Evolutionary conservation across 2,797 vertebrate genomes (phyloP), one percentile per base, ranked within the genome.

Genomic region (Neopelma chrysocephalum): DNA sequence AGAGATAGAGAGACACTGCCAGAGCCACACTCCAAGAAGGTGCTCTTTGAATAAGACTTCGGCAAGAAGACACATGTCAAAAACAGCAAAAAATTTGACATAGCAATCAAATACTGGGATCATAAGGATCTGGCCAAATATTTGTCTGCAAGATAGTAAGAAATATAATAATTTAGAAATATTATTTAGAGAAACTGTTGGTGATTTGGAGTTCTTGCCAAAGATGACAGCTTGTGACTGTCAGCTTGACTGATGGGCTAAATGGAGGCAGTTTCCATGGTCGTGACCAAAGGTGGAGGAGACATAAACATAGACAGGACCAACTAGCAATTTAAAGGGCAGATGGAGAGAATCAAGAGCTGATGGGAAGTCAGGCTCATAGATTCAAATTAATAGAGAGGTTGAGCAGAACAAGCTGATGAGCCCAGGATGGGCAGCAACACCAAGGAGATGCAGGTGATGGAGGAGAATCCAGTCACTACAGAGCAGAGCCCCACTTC

Each of bases 391-490:
- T 17, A 26, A 26, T 0, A 60, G 58, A 79, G 62, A 77, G 26
- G 40, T 16, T 85, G 47, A 92, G 34, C 66, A 72, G 40, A 64
- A 82, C 54, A 57, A 9, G 18, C 17, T 89, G 73, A 34, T 83
- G 40, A 88, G 29, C 16, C 5, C 27, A 36, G 34, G 12, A 50
- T 0, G 2, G 25, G 58, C 51, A 76, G 22, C 38, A 43, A 5
- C 38, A 43, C 5, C 0, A 0, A 82, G 31, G 60, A 56, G 42
- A 40, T 43, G 6, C 1, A 2, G 12, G 11, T 64, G 42, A 42
- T 2, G 4, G n/a, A 89, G 57, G 9, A 51, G 45, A 70, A 71
- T 42, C 15, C 1, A 0, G 3, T n/a, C 79, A 69, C 0, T 0
- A 84, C 16, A 51, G 50, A 69, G 40, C 27, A 64, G 38, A 80